phyloP scores from a whole-genome alignment of 2,797 vertebrate genomes.

The Xiphorhynchus erythropygius region DNA sequence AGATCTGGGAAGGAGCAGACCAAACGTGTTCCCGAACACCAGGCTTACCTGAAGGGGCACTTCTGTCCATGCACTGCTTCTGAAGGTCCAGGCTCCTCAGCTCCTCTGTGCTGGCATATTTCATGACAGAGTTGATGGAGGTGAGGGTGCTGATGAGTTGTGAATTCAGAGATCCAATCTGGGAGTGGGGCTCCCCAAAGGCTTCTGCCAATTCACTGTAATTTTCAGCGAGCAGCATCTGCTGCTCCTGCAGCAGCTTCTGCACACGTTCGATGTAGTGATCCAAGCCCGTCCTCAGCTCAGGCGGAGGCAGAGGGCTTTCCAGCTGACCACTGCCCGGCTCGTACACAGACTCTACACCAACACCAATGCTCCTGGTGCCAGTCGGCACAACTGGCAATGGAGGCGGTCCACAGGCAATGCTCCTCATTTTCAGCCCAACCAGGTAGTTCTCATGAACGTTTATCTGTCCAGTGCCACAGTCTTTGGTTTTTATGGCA shows the following conservation, averaged over 20 bases:
- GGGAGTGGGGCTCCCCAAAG: slow-evolving; percentile 91
- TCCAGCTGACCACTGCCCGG: slow-evolving; percentile 21
- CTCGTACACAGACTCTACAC: slow-evolving; percentile 75
- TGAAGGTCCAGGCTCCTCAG: slow-evolving; percentile 70
- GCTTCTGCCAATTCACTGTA: slow-evolving; percentile 94
- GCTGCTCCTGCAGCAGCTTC: slow-evolving; percentile 94
- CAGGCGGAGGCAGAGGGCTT: slow-evolving; percentile 45
- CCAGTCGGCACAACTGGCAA: slow-evolving; percentile 45
- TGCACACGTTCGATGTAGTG: slow-evolving; percentile 96
- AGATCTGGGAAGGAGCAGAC: background rate
- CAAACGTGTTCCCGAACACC: accelerated
- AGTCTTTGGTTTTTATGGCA: slow-evolving; percentile 89
- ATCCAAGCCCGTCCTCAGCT: slow-evolving; percentile 81
- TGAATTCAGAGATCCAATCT: slow-evolving; percentile 95
- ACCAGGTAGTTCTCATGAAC: slow-evolving; percentile 91
- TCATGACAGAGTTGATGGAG: slow-evolving; percentile 93
- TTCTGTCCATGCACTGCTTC: slow-evolving; percentile 54
- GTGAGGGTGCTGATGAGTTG: slow-evolving; percentile 93
- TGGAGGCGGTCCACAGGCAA: slow-evolving; percentile 88
- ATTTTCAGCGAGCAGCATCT: slow-evolving; percentile 93
- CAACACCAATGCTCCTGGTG: slow-evolving; percentile 88
- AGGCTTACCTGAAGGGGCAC: slow-evolving; percentile 60
- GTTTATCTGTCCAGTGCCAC: slow-evolving; percentile 84
- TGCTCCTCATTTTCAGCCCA: slow-evolving; percentile 91
- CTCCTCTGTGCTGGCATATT: slow-evolving; percentile 86